Evolutionary conservation across 1,140 invertebrate species (phyloP), one percentile per base, ranked within the genome.

Genomic region (Hylaeus volcanicus): DNA sequence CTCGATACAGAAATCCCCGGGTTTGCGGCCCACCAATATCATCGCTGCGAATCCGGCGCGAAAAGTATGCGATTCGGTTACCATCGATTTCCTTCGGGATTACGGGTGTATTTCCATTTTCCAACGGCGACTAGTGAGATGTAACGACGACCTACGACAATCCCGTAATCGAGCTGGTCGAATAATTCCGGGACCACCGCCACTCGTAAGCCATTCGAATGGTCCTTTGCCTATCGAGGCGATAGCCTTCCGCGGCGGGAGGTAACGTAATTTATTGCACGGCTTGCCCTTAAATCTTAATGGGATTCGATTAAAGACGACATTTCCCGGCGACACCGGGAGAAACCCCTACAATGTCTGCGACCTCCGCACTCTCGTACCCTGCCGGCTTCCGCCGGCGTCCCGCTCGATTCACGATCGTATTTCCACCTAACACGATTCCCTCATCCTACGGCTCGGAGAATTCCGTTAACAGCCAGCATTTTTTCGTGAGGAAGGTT

Each of bases 231-330:
- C 88, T 90, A 90, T 90, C 85, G 86, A 83, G 61, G 70, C 89
- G 90, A 91, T 90, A 89, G 86, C 88, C 88, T 81, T 86, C 68
- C 26, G 53, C 82, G 74, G 71, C 77, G 88, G 87, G 85, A 86
- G 88, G 86, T 73, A 82, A 77, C 72, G 88, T 90, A 89, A 91
- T 91, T 91, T 91, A 91, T 91, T 81, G 90, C 88, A 79, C 86
- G 84, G 78, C 81, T 83, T 84, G 86, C 86, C 89, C 82, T 89
- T 89, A 91, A 91, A 91, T 91, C 90, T 91, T 91, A 90, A 90
- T 90, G 89, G 89, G 86, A 89, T 91, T 91, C 89, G 89, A 89
- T 90, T 89, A 89, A 90, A 89, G 88, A 82, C 88, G 88, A 90
- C 88, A 80, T 90, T 87, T 89, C 86, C 86, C 81, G 82, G 78